A percentile compares a stretch with the other conserved stretches of the same genome.
phyloP scores from a whole-genome alignment of 2,797 vertebrate genomes.

The Notolepis coatsorum region DNA sequence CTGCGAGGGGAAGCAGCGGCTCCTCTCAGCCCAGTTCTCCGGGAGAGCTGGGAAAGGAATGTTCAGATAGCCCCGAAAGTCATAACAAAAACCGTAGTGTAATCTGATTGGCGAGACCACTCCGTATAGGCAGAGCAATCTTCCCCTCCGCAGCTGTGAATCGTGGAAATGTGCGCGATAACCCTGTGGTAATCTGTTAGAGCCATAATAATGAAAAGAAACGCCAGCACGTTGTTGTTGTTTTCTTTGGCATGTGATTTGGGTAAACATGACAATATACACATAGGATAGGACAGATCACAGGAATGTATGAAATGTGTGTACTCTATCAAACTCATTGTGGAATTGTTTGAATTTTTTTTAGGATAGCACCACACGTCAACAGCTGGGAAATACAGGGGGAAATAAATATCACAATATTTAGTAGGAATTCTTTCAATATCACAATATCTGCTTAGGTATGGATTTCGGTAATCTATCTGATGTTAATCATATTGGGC shows the following conservation, averaged over 20 bases:
- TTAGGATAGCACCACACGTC: no score
- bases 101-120: conserved; percentile 53
- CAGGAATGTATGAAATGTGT: background rate
- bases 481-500: no score
- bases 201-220: background rate
- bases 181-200: background rate
- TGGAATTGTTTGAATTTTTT: no score
- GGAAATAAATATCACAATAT: no score
- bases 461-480: no score
- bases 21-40: conserved; percentile 45
- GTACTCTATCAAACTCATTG: background rate
- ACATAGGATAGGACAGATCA: no score
- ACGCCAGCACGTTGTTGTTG: background rate
- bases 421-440: no score
- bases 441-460: no score
- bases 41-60: conserved; percentile 62
- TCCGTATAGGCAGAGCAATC: background rate
- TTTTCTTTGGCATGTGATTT: no score
- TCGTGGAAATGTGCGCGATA: background rate
- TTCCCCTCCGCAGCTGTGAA: background rate
- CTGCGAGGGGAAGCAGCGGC: conserved; percentile 24
- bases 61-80: conserved; percentile 64
- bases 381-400: no score
- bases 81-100: conserved; percentile 55
- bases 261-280: no score